Percentiles rank a stretch among this genome's conserved stretches.
Evolutionary conservation across 2,888 invertebrate genomes (phyloP).

Genomic region (Drosophila robusta): DNA sequence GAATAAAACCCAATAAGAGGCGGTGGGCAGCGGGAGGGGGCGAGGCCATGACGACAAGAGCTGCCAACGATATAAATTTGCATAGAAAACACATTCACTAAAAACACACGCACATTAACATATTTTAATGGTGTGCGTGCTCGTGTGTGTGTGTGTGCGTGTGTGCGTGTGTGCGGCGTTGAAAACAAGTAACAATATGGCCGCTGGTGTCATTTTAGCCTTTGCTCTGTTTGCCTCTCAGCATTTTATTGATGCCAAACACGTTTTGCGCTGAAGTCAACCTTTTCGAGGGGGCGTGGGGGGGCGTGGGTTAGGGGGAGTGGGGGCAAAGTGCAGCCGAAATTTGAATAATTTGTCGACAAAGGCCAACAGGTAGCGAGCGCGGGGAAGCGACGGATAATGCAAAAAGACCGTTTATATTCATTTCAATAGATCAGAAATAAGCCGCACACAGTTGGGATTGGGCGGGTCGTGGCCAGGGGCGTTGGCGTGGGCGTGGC

Average conservation of each 20-base stretch:
- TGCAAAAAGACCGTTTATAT: constrained; percentile 51
- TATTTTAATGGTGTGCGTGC: constrained; percentile 56
- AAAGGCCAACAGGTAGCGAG: constrained; percentile 50
- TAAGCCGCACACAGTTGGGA: constrained; percentile 5
- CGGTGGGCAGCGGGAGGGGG: neutral
- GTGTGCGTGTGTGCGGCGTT: constrained; percentile 18
- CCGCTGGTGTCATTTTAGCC: constrained; percentile 77
- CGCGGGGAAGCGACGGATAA: constrained; percentile 7
- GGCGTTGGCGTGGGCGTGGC: constrained; percentile 6
- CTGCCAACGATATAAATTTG: constrained; percentile 61
- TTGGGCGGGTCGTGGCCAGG: too few species aligned
- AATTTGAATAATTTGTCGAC: constrained; percentile 61
- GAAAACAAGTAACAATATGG: constrained; percentile 66
- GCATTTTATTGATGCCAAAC: constrained; percentile 74
- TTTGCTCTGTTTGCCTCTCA: constrained; percentile 57
- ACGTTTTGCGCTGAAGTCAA: constrained; percentile 63
- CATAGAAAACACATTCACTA: constrained; percentile 73
- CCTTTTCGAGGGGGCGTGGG: constrained; percentile 27
- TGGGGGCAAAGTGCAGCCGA: constrained; percentile 32
- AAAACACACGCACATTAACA: constrained; percentile 55
- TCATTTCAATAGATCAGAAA: constrained; percentile 45
- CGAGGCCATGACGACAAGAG: constrained; percentile 17
- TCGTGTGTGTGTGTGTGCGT: constrained; percentile 6
- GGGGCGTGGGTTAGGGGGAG: too few species aligned
- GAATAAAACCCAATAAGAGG: constrained; percentile 47